Evolutionary conservation across 2,113 vertebrate species (phyloP).

Genomic region (Meleagris gallopavo): DNA sequence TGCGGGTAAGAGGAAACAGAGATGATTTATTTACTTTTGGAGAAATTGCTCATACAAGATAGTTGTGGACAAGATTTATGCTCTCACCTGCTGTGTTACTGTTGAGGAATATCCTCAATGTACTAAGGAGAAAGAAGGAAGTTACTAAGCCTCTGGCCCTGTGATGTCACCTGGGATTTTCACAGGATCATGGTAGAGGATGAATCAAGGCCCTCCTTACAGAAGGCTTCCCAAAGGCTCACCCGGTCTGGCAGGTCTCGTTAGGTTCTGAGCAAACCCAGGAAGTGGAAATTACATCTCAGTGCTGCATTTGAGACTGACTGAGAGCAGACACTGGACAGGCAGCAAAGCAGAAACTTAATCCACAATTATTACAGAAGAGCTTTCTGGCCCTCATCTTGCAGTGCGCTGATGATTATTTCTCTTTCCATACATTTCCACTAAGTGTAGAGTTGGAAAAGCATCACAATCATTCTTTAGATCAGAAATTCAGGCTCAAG

Average conservation of each 20-base stretch:
- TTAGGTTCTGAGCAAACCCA: background rate
- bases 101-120: background rate
- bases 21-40: conserved; percentile 9
- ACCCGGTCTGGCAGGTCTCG: accelerated
- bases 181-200: background rate
- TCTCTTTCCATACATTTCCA: accelerated
- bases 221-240: background rate
- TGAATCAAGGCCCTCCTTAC: background rate
- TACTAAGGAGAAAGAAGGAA: background rate
- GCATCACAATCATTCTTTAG: background rate
- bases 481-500: background rate
- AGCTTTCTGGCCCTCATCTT: background rate
- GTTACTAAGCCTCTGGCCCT: background rate
- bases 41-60: background rate
- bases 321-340: accelerated
- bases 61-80: background rate
- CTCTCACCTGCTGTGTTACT: background rate
- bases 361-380: accelerated
- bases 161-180: background rate
- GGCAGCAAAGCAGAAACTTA: background rate
- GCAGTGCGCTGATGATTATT: background rate
- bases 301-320: background rate
- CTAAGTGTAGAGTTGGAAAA: background rate
- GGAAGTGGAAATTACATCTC: background rate
- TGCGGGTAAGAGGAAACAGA: background rate